Percentiles rank a stretch among this genome's conserved stretches.
phyloP scores from a whole-genome alignment of 2,113 vertebrate genomes.

The Turnix velox region DNA sequence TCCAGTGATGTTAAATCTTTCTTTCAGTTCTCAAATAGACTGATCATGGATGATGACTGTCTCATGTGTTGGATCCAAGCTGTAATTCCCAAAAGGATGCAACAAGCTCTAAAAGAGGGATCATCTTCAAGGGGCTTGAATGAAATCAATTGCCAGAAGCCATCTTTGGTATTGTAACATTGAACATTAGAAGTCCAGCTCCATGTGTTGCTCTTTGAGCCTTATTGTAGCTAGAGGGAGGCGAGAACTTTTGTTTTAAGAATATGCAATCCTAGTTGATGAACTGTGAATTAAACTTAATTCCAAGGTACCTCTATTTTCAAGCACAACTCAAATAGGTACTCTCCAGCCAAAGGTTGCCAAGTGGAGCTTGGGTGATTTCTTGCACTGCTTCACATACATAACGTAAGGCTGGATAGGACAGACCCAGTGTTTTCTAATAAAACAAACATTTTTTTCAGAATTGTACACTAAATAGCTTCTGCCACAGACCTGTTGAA shows the following conservation, averaged over 20 bases:
- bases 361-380: background rate
- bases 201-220: background rate
- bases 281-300: background rate
- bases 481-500: background rate
- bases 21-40: background rate
- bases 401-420: background rate
- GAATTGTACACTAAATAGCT: background rate
- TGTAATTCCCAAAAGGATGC: background rate
- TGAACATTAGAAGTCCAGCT: background rate
- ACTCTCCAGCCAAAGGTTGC: background rate
- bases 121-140: background rate
- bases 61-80: background rate
- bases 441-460: background rate
- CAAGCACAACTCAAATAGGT: background rate
- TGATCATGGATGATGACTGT: background rate
- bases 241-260: background rate
- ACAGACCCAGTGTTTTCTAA: background rate
- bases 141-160: background rate
- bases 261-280: background rate
- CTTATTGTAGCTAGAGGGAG: background rate
- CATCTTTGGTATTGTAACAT: background rate
- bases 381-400: background rate
- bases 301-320: background rate
- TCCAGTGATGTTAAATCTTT: background rate
- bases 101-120: slow-evolving; percentile 6